Conservation (phyloP, 2,113 vertebrate genomes). For the Saguinus midas region DNA sequence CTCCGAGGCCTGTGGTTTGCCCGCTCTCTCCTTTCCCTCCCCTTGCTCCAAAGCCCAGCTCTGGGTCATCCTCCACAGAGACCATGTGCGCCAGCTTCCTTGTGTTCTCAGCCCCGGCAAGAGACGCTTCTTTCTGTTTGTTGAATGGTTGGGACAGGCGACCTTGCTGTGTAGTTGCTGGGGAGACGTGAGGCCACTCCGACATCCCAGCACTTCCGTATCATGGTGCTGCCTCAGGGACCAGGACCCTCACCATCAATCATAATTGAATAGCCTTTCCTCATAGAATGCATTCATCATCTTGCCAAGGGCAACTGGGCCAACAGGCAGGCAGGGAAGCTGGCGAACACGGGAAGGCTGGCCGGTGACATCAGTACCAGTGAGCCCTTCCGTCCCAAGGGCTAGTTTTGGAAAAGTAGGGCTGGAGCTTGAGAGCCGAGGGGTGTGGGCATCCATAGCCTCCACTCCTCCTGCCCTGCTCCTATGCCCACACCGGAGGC, state of each 20-base stretch:
- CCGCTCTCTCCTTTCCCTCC: not conserved
- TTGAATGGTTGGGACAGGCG: not conserved
- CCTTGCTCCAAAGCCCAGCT: not conserved
- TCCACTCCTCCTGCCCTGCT: not conserved
- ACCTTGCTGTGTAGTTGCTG: too few species aligned
- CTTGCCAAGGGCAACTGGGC: not conserved
- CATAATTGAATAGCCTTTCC: too few species aligned
- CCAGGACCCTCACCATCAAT: rapidly evolving
- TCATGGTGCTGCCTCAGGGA: not conserved
- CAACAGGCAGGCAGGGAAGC: rapidly evolving
- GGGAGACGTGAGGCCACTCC: not conserved
- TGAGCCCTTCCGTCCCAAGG: rapidly evolving
- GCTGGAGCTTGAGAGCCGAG: not conserved
- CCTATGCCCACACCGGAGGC: not conserved
- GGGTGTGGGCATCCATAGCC: not conserved
- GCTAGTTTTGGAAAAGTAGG: not conserved
- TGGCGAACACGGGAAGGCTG: not conserved
- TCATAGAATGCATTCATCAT: rapidly evolving
- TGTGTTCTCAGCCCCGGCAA: not conserved
- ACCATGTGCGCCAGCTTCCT: rapidly evolving
- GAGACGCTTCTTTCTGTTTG: rapidly evolving
- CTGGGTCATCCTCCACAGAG: rapidly evolving
- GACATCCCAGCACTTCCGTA: rapidly evolving
- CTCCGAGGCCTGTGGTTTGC: not conserved
- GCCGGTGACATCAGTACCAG: rapidly evolving